Base-by-base conservation (phyloP, 2,113 vertebrate species). In the Phylloscopus trochilus region DNA sequence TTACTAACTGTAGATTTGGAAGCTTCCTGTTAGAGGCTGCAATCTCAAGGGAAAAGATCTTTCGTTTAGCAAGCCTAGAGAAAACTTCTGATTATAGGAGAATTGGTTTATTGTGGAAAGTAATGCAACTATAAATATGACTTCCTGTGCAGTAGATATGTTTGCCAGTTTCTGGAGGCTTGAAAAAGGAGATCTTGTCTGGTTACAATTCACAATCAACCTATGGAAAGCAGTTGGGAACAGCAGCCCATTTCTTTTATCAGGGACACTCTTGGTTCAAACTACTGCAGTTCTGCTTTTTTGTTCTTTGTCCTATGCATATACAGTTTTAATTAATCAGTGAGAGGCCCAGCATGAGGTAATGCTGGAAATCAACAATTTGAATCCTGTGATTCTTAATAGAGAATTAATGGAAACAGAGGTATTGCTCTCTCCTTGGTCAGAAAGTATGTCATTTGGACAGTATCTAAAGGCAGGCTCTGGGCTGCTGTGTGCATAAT, bases 161-260 rank as follows among this genome's bases (percentile, higher is more conserved):
- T 96, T 89, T 91, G 90, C 90, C 83, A 79, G 37, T 94, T 90
- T 70, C 90, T 96, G 81, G 83, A 93, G 79, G 78, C 67, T 92
- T 94, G 89, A 86, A 85, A 93, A 97, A 90, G 77, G 75, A 86
- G 75, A 95, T 92, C 56, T 95, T 96, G 90, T 97, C 92, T 96
- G 76, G 53, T 88, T 95, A 91, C 92, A 97, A 87, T 97, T 96
- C 90, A 97, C 70, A 96, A 94, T 96, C 91, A 97, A 94, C 78
- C 77, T 95, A 95, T 90, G 93, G 88, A 95, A 94, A 67, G 47
- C 27, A 56, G 43, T 2, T 79, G 91, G 78, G 82, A 96, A 92
- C 92, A 96, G 84, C 87, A 91, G 78, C 35, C 55, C 8, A 0
- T 96, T 96, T 96, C 75, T 96, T 94, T 94, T 94, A 87, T 84